Conservation (phyloP, 2,113 vertebrate genomes). For the Anoura caudifer region DNA sequence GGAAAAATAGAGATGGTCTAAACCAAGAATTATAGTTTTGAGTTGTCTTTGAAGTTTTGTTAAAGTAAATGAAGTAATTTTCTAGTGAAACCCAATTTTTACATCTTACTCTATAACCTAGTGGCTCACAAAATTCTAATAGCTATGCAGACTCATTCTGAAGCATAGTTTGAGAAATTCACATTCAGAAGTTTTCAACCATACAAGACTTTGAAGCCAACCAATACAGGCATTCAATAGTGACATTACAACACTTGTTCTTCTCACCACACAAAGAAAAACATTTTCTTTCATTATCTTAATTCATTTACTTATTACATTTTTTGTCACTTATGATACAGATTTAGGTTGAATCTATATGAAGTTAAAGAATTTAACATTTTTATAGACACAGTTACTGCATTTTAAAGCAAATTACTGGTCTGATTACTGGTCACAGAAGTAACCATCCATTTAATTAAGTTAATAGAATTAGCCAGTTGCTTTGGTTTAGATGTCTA, state of each 20-base stretch:
- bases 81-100: neutral
- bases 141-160: neutral
- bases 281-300: neutral
- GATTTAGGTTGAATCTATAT: neutral
- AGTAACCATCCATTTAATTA: neutral
- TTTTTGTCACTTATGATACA: neutral
- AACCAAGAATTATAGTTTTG: conserved; percentile 53
- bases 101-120: neutral
- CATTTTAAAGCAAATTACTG: neutral
- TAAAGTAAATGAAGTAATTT: neutral
- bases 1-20: conserved; percentile 48
- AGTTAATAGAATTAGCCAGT: neutral
- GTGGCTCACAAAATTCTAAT: neutral
- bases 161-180: conserved; percentile 5
- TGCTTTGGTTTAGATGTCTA: neutral
- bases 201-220: neutral
- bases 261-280: neutral
- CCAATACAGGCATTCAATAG: neutral
- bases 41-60: neutral
- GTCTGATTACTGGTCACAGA: neutral
- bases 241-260: neutral
- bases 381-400: neutral
- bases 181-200: neutral
- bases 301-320: neutral
- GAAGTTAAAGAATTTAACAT: neutral